These are phyloP conservation scores for Columba guinea DNA, from an alignment of 2,797 vertebrate species.

Conservation along the genomic window DNA sequence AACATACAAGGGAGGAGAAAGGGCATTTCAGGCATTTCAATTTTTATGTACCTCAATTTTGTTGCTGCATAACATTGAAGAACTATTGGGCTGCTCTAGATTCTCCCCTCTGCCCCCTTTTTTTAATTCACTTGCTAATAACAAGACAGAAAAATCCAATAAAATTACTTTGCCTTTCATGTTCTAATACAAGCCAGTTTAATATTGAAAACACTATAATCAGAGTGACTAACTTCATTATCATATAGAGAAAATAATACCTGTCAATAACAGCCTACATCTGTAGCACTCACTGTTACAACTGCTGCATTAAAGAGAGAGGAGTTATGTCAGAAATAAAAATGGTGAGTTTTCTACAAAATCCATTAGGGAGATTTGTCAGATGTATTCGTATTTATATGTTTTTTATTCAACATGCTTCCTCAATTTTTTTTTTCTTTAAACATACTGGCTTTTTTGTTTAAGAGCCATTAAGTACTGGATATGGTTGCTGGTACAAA, in stretches of 20 bases:
- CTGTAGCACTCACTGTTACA: neutral
- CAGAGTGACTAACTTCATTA: neutral
- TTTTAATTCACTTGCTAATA: neutral
- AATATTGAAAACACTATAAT: neutral
- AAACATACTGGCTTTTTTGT: neutral
- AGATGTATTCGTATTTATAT: fast-evolving
- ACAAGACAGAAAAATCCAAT: neutral
- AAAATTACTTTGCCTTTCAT: neutral
- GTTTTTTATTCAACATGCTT: neutral
- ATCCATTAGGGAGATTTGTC: neutral
- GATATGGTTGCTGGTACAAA: neutral
- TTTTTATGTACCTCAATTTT: neutral
- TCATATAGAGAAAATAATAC: neutral
- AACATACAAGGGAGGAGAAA: neutral
- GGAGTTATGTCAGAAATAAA: neutral
- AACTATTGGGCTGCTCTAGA: neutral
- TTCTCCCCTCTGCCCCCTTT: fast-evolving
- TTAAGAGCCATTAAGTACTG: neutral
- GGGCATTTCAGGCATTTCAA: neutral
- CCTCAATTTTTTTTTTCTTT: neutral
- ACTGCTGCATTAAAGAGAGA: neutral
- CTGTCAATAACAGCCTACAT: neutral
- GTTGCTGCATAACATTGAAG: neutral
- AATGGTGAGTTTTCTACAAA: neutral
- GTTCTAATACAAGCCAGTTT: neutral